Evolutionary conservation across 2,888 invertebrate genomes (phyloP), one percentile per base, ranked within the genome.

Genomic region (Polymixis flavicincta): DNA sequence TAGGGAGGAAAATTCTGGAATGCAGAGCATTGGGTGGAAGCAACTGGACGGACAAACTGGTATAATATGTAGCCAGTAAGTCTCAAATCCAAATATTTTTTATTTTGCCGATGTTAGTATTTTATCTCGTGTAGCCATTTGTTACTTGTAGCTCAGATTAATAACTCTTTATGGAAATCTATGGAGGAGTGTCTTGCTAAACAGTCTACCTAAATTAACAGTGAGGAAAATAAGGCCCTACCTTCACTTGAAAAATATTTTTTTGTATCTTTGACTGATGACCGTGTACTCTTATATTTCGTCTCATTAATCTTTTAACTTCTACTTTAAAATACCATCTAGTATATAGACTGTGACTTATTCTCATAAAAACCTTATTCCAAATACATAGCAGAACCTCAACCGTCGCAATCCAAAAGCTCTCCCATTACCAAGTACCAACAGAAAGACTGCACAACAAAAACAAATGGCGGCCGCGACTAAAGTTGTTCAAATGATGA

Each of bases 401-500:
- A 48, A 19, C n/a, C 1, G 7, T 50, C 19, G 13, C 59, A 55
- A 67, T 61, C n/a, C 11, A 11, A 66, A 71, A 59, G 48, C 48
- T 48, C n/a, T 28, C n/a, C 25, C 50, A 71, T 75, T 69, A 55
- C 32, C 28, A 48, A 73, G 48, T 48, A 75, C 22, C 17, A 55
- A 76, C 42, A 45, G 22, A 71, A 73, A 66, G 60, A 72, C 71
- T 67, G 64, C 64, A 85, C 72, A 69, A 74, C 73, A 76, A 85
- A 83, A 82, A 80, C 66, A 85, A 82, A 82, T 72, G 70, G 59
- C 48, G 42, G 48, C 48, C 17, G 59, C 74, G 59, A 67, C 50
- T 60, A 32, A 85, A 82, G 60, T 84, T 82, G 85, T 74, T 45
- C 66, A 64, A 84, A 85, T 87, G 85, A 87, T 64, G 74, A 69